Evolutionary conservation across 2,797 vertebrate genomes (phyloP).

Genomic region (Siniperca scherzeri): DNA sequence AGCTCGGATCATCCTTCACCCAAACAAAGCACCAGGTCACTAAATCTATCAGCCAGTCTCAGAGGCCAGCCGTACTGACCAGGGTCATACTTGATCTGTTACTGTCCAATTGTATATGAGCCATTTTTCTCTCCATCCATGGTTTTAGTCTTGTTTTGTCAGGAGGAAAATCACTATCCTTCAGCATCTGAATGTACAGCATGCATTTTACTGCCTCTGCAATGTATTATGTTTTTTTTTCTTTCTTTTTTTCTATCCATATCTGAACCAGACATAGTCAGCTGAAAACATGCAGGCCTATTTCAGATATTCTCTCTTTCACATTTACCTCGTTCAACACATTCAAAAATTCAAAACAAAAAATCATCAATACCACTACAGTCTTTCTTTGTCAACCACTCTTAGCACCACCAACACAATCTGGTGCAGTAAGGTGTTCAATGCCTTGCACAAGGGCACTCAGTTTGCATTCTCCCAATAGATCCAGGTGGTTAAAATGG

Average conservation of each 20-base stretch:
- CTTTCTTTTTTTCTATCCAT: neutral
- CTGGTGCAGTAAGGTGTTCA: neutral
- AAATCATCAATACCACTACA: neutral
- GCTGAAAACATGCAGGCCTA: neutral
- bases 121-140: neutral
- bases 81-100: conserved; percentile 24
- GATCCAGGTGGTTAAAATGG: conserved; percentile 4
- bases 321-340: neutral
- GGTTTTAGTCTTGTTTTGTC: conserved; percentile 9
- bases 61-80: conserved; percentile 34
- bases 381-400: neutral
- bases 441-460: neutral
- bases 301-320: neutral
- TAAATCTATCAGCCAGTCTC: conserved; percentile 39
- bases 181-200: conserved; percentile 4
- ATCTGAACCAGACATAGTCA: neutral
- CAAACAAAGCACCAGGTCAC: conserved; percentile 52
- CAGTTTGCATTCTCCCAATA: neutral
- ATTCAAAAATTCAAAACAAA: no score
- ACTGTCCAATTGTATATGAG: conserved; percentile 19
- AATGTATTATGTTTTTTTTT: neutral
- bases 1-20: conserved; percentile 52
- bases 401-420: neutral
- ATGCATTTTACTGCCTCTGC: neutral
- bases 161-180: conserved; percentile 2